Base-by-base conservation (phyloP, 1,140 invertebrate genomes). In the Brachionus calyciflorus region DNA sequence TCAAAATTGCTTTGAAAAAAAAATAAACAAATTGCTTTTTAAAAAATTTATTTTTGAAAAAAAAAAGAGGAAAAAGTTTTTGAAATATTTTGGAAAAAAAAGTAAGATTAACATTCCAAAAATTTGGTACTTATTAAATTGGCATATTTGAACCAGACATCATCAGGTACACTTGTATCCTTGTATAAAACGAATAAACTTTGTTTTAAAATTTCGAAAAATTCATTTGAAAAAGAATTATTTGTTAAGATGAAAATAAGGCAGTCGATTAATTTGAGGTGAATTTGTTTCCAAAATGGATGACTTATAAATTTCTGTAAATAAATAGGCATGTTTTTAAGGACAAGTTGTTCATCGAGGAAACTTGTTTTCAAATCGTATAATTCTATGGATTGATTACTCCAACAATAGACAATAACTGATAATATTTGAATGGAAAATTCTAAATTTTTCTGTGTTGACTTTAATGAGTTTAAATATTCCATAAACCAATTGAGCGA, bases 401-500 rank as follows among this genome's bases (percentile, higher is more conserved):
- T 30, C 60, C 60, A 65, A 24, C 24, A 19, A 14, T 65, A 44
- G 10, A 65, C 10, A 19, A 65, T 44, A 21, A 46, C 40, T 24
- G 60, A 41, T 21, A 65, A 44, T 26, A 65, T 41, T 10, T 3
- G 41, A 3, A 65, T 44, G 10, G 41, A 41, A 44, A 44, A 65
- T 44, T 65, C 37, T 37, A 44, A 2, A 46, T 65, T 65, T 44
- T 65, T 65, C n/a, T 21, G 12, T 3, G 2, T 24, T 41, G 21
- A 17, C 30, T 65, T 65, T 10, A 65, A 1, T 4, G 24, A 14
- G 21, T 41, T 65, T 28, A 44, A 14, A 44, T n/a, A 65, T 26
- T 65, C 60, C 60, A 65, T 44, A 0, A 65, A 41, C 60, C 60
- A 65, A 65, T 65, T 65, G 21, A 65, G 21, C 1, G 19, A 65